Percentiles rank a stretch among this genome's conserved stretches.
These are phyloP conservation scores for Augochlora pura DNA, from an alignment of 1,140 invertebrate species.

Conservation along the genomic window DNA sequence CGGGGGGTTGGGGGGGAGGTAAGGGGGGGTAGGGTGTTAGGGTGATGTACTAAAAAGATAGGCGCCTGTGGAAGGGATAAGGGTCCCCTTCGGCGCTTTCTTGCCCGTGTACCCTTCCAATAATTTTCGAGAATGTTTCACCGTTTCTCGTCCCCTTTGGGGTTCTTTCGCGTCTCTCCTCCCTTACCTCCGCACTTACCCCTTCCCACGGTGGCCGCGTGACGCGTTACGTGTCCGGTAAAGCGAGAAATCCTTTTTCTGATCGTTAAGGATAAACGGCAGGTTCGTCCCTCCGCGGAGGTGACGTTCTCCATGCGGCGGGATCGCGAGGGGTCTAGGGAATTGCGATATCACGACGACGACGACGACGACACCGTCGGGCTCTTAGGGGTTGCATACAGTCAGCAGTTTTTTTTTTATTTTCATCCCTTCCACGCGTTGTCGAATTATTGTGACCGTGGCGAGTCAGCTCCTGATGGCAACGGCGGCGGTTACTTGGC, in stretches of 20 bases:
- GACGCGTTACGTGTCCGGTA: constrained; percentile 21
- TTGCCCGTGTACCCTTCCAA: constrained; percentile 36
- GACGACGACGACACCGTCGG: not conserved
- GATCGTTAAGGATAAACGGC: constrained; percentile 27
- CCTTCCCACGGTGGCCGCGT: not conserved
- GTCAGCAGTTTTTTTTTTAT: not conserved
- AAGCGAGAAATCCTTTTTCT: constrained; percentile 19
- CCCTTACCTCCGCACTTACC: not conserved
- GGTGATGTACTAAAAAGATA: constrained; percentile 61
- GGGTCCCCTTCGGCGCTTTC: constrained; percentile 40
- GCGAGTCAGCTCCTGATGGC: not conserved
- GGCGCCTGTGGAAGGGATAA: constrained; percentile 51
- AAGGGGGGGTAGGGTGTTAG: too few species aligned
- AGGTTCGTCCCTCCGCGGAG: not conserved
- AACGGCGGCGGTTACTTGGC: not conserved
- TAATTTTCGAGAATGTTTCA: constrained; percentile 60
- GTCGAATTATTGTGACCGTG: not conserved
- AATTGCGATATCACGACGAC: not conserved
- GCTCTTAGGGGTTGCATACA: not conserved
- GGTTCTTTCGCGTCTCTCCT: not conserved
- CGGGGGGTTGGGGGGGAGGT: too few species aligned
- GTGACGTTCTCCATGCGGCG: constrained; percentile 23
- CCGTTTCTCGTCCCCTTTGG: constrained; percentile 21
- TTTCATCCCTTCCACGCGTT: not conserved
- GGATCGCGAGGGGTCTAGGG: not conserved